Percentiles rank a stretch among this genome's conserved stretches.
phyloP scores from a whole-genome alignment of 2,888 invertebrate genomes.

The Rhagium mordax region DNA sequence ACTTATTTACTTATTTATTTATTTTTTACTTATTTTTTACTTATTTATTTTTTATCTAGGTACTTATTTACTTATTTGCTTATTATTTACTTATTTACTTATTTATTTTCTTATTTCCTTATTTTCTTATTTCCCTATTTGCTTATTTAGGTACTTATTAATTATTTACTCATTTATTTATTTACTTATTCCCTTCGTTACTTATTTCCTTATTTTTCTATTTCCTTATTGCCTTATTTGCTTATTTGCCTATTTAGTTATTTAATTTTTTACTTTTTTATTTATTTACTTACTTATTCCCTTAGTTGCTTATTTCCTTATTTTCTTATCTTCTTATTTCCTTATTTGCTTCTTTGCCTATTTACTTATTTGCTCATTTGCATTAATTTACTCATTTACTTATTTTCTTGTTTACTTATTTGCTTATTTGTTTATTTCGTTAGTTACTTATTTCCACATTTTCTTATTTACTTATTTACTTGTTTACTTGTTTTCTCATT shows the following conservation, averaged over 20 bases:
- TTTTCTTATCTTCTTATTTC: slow-evolving; percentile 26
- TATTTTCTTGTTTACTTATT: slow-evolving; percentile 31
- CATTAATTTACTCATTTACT: slow-evolving; percentile 28
- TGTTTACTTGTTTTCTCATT: background rate
- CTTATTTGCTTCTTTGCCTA: slow-evolving; percentile 32
- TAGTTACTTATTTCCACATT: slow-evolving; percentile 32
- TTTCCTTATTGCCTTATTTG: slow-evolving; percentile 4
- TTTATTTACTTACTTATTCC: slow-evolving; percentile 28
- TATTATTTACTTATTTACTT: background rate
- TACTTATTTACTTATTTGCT: slow-evolving; percentile 30
- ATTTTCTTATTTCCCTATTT: background rate
- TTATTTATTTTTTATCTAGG: too few relatives aligned
- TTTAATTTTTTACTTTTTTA: too few relatives aligned
- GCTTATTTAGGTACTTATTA: background rate
- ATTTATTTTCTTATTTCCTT: slow-evolving; percentile 31
- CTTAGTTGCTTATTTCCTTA: slow-evolving; percentile 24
- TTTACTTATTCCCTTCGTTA: slow-evolving; percentile 21
- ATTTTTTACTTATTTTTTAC: too few relatives aligned
- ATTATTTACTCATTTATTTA: slow-evolving; percentile 23
- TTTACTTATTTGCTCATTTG: slow-evolving; percentile 28
- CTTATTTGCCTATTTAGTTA: slow-evolving; percentile 32
- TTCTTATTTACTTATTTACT: slow-evolving; percentile 24
- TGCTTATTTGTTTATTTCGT: slow-evolving; percentile 25
- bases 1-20: slow-evolving; percentile 14
- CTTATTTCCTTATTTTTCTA: slow-evolving; percentile 10